Percentiles rank a stretch among this genome's conserved stretches.
Conservation (phyloP, 2,888 invertebrate genomes). For the Biston betularia region DNA sequence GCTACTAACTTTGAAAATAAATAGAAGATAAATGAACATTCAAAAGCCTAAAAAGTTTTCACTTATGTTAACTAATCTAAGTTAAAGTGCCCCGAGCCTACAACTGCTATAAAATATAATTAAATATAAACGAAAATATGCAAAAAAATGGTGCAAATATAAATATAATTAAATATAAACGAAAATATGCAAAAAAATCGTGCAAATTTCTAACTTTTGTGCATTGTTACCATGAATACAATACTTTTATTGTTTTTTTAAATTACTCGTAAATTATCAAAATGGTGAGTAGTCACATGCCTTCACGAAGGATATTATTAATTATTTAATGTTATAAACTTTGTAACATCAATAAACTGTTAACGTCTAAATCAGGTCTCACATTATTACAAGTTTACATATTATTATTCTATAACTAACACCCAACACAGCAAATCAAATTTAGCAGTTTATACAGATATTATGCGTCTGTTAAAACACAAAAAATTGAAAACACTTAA, state of each 20-base stretch:
- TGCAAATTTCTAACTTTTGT: too few species aligned
- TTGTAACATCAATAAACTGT: constrained; percentile 33
- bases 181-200: too few species aligned
- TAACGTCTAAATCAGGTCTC: constrained; percentile 70
- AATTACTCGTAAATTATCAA: too few species aligned
- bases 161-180: background rate
- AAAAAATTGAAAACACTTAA: constrained; percentile 28
- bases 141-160: too few species aligned
- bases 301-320: constrained; percentile 21
- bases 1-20: too few species aligned
- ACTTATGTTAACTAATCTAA: too few species aligned
- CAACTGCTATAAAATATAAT: background rate
- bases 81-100: too few species aligned
- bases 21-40: too few species aligned
- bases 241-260: too few species aligned
- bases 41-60: too few species aligned
- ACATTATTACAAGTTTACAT: constrained; percentile 50
- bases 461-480: constrained; percentile 56
- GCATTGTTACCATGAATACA: too few species aligned
- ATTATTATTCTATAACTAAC: constrained; percentile 71
- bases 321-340: constrained; percentile 45
- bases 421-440: constrained; percentile 80
- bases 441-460: constrained; percentile 68
- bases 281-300: constrained; percentile 9
- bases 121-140: background rate